Evolutionary conservation across 2,113 vertebrate genomes (phyloP).

Genomic region (Orthonyx spaldingii): DNA sequence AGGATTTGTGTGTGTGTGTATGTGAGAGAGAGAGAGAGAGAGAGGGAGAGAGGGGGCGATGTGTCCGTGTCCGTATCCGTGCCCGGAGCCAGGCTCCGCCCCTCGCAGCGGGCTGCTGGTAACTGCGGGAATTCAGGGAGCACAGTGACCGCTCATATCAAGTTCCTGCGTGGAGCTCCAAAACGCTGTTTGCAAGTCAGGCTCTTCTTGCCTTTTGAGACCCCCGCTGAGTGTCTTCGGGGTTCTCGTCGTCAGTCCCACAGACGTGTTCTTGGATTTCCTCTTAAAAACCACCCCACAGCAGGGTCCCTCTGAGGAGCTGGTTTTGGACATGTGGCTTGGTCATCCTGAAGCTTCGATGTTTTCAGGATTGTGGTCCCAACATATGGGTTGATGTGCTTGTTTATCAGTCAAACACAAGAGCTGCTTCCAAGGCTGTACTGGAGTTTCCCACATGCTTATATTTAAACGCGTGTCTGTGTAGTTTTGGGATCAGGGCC

Average conservation of each 20-base stretch:
- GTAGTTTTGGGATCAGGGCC: neutral
- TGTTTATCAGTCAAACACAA: neutral
- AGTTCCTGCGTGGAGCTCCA: neutral
- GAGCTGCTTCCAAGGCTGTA: neutral
- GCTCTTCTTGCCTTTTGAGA: neutral
- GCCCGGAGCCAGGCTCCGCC: neutral
- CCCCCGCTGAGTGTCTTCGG: accelerated
- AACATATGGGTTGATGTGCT: neutral
- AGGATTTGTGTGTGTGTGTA: neutral
- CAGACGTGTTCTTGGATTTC: neutral
- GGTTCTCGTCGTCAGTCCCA: too few relatives aligned
- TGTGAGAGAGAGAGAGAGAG: neutral
- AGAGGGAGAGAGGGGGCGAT: neutral
- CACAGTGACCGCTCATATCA: too few relatives aligned
- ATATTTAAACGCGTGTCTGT: neutral
- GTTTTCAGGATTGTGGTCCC: neutral
- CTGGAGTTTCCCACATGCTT: neutral
- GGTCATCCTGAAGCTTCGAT: neutral
- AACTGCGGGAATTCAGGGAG: neutral
- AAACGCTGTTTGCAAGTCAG: neutral
- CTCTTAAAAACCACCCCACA: neutral
- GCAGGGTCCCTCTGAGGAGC: neutral
- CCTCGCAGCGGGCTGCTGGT: neutral
- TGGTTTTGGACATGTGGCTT: neutral
- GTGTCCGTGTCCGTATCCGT: neutral